A percentile compares a stretch with the other conserved stretches of the same genome.
Conservation (phyloP, 2,888 invertebrate species). For the Polydrusus cervinus region DNA sequence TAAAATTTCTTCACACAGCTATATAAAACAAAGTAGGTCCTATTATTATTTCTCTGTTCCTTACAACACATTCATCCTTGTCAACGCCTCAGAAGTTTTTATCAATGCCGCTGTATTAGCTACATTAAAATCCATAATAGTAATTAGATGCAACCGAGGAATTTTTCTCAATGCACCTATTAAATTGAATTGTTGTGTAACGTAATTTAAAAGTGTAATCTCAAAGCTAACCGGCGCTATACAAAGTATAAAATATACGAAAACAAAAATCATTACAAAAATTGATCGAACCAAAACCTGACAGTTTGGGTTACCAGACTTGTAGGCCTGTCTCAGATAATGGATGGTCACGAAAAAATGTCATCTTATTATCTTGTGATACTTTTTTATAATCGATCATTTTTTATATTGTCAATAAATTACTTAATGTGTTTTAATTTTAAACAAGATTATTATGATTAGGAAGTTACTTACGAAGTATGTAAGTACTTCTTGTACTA, state of each 20-base stretch:
- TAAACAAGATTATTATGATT: constrained; percentile 50
- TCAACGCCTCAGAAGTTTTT: constrained; percentile 9
- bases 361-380: constrained; percentile 66
- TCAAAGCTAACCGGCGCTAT: constrained; percentile 54
- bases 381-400: constrained; percentile 66
- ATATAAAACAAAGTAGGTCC: no score
- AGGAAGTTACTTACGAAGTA: constrained; percentile 33
- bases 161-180: constrained; percentile 38
- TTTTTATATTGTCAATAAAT: constrained; percentile 60
- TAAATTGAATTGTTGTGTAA: constrained; percentile 50
- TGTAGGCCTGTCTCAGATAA: constrained; percentile 65
- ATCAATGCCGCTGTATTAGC: constrained; percentile 15
- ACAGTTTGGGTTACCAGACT: constrained; percentile 58
- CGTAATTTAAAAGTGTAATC: constrained; percentile 50
- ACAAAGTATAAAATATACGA: constrained; percentile 57
- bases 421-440: constrained; percentile 56
- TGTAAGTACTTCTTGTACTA: constrained; percentile 20
- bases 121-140: constrained; percentile 9
- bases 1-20: no score
- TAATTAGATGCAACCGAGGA: constrained; percentile 13
- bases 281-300: constrained; percentile 63
- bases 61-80: constrained; percentile 6
- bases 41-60: no score
- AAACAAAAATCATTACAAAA: constrained; percentile 66
- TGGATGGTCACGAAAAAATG: constrained; percentile 66